Evolutionary conservation across 2,888 invertebrate species (phyloP).

Genomic region (Heliconius sara): DNA sequence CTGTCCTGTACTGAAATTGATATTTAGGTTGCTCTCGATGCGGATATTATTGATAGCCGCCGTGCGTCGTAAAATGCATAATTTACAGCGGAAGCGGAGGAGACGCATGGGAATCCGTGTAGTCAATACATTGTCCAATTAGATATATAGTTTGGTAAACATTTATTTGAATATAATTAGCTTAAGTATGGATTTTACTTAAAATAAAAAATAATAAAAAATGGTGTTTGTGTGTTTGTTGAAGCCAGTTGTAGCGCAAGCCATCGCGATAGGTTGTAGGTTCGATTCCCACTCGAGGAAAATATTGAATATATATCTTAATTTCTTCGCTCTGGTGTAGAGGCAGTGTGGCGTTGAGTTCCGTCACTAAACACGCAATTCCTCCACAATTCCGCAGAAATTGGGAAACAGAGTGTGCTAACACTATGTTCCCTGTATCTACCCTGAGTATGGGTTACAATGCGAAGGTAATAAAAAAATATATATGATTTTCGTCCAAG

Average conservation of each 20-base stretch:
- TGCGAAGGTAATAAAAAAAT: neutral
- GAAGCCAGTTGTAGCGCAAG: no score
- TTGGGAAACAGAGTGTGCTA: no score
- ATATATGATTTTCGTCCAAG: neutral
- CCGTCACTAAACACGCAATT: no score
- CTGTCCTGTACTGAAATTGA: slow-evolving; percentile 41
- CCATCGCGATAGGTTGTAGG: no score
- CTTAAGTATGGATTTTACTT: neutral
- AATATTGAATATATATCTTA: no score
- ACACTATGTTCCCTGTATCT: no score
- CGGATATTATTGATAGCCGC: slow-evolving; percentile 68
- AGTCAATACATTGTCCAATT: slow-evolving; percentile 70
- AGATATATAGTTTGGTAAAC: slow-evolving; percentile 57
- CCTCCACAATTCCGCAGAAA: no score
- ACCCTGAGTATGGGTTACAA: no score
- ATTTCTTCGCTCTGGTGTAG: no score
- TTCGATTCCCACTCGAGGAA: no score
- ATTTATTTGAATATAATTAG: neutral
- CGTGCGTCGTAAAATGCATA: slow-evolving; percentile 68
- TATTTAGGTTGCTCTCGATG: slow-evolving; percentile 63
- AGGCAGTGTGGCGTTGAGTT: no score
- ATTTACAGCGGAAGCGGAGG: slow-evolving; percentile 67
- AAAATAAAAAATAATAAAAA: neutral
- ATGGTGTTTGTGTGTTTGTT: no score
- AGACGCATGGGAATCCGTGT: slow-evolving; percentile 50